These are phyloP conservation scores for Carposina sasakii DNA, from an alignment of 1,140 invertebrate species.

Conservation along the genomic window DNA sequence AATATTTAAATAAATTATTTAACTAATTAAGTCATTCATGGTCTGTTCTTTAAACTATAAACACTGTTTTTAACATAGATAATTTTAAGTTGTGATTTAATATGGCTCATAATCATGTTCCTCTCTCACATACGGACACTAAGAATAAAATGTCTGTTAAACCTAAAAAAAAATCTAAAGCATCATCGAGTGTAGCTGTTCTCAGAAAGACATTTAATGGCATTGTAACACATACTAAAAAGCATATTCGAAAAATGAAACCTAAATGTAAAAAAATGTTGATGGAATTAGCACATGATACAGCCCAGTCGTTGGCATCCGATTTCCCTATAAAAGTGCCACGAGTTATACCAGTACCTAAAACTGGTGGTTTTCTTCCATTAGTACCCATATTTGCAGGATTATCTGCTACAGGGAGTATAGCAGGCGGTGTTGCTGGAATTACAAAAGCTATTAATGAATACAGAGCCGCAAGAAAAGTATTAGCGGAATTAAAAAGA, in stretches of 20 bases:
- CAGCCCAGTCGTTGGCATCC: not conserved
- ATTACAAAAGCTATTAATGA: constrained; percentile 33
- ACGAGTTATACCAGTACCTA: constrained; percentile 43
- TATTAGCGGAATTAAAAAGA: constrained; percentile 29
- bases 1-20: constrained; percentile 47
- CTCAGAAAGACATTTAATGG: constrained; percentile 11
- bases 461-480: constrained; percentile 19
- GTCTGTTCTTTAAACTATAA: too few relatives aligned
- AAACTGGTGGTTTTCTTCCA: constrained; percentile 43
- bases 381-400: constrained; percentile 48
- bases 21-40: constrained; percentile 16
- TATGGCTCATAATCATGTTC: too few relatives aligned
- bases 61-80: too few relatives aligned
- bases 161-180: constrained; percentile 20
- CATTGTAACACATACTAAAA: constrained; percentile 5
- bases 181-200: constrained; percentile 13
- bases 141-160: constrained; percentile 12
- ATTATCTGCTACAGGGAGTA: constrained; percentile 35
- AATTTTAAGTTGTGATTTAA: too few relatives aligned
- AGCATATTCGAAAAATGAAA: constrained; percentile 20
- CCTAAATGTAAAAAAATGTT: constrained; percentile 10
- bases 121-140: too few relatives aligned
- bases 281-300: constrained; percentile 7
- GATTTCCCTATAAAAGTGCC: constrained; percentile 23
- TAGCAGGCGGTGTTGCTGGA: constrained; percentile 31